Evolutionary conservation across 2,113 vertebrate genomes (phyloP).

Genomic region (Pitta sordida): DNA sequence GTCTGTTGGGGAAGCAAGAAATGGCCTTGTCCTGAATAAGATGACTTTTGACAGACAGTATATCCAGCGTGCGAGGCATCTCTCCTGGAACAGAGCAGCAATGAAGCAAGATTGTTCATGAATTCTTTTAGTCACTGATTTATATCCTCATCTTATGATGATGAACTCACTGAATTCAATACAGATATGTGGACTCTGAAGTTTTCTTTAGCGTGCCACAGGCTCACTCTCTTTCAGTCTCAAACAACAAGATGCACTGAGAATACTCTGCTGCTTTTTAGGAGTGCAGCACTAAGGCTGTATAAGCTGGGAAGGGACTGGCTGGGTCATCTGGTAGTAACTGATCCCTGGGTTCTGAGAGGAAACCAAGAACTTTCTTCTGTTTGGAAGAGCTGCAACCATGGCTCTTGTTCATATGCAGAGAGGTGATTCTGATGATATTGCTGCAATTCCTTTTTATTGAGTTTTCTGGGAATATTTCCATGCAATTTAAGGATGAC

Average conservation of each 20-base stretch:
- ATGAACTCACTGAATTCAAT: not conserved
- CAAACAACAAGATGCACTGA: not conserved
- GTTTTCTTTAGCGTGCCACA: not conserved
- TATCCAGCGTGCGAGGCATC: not conserved
- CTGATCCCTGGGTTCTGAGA: not conserved
- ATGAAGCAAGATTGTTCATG: not conserved
- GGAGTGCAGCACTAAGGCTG: not conserved
- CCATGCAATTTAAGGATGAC: not conserved
- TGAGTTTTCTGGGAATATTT: slow-evolving; percentile 25
- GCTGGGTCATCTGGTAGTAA: not conserved
- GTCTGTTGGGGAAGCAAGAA: not conserved
- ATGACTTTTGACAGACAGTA: not conserved
- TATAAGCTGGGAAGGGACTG: not conserved
- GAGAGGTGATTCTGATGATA: not conserved
- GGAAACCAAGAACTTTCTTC: not conserved
- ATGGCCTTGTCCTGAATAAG: not conserved
- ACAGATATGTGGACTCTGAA: not conserved
- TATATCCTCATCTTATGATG: not conserved
- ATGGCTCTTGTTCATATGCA: not conserved
- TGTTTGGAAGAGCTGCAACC: not conserved
- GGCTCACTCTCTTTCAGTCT: not conserved
- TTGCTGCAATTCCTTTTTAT: not conserved
- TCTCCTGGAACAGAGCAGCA: not conserved
- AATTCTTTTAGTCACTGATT: not conserved
- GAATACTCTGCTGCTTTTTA: not conserved